Evolutionary conservation across 2,888 invertebrate genomes (phyloP).

Genomic region (Drosophila picticornis): DNA sequence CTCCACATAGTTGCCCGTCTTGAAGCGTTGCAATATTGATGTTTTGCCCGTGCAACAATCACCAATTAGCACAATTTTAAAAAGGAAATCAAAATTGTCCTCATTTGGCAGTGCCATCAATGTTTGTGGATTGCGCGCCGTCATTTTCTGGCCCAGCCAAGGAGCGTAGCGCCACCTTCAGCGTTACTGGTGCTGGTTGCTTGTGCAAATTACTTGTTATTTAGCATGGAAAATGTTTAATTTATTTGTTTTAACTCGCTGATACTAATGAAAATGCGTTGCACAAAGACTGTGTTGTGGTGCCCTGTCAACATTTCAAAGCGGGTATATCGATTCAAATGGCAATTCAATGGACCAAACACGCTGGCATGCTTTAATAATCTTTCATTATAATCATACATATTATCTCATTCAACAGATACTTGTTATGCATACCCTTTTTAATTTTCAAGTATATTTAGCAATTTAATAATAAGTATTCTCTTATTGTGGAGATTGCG

Average conservation of each 20-base stretch:
- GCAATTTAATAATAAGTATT: too few species aligned
- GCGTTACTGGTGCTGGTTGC: conserved; percentile 19
- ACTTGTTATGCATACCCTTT: too few species aligned
- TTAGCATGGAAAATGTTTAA: conserved; percentile 48
- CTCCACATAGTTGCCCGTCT: conserved; percentile 97
- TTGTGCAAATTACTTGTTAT: conserved; percentile 44
- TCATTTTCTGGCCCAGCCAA: conserved; percentile 86
- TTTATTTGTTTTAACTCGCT: conserved; percentile 42
- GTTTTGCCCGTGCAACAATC: conserved; percentile 97
- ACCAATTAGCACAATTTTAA: conserved; percentile 97
- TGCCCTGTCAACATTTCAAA: conserved; percentile 30
- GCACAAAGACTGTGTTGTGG: conserved; percentile 55
- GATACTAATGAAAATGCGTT: conserved; percentile 58
- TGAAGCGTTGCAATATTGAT: conserved; percentile 97
- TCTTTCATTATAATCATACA: too few species aligned
- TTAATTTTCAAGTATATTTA: neutral
- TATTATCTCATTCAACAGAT: neutral
- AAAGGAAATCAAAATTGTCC: conserved; percentile 96
- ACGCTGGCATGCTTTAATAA: too few species aligned
- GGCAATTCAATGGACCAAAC: neutral
- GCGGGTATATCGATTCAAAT: conserved; percentile 17
- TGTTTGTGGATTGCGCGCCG: conserved; percentile 91
- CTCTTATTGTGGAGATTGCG: neutral
- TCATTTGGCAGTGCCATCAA: conserved; percentile 90
- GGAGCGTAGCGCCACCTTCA: conserved; percentile 19